Percentiles rank a stretch among this genome's conserved stretches.
Conservation (phyloP, 2,113 vertebrate genomes). For the Gymnorhina tibicen region DNA sequence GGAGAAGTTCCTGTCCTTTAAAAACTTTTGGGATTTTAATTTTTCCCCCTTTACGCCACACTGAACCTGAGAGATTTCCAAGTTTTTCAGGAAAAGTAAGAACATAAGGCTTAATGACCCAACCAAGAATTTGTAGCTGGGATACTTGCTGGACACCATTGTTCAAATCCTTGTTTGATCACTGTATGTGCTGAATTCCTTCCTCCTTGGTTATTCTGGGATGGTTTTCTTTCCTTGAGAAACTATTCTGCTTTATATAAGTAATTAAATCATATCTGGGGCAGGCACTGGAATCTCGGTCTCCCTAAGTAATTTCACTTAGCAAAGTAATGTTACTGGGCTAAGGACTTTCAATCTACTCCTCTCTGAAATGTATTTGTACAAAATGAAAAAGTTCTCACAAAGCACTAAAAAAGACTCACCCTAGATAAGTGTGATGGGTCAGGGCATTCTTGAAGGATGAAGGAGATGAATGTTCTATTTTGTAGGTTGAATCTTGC, state of each 20-base stretch:
- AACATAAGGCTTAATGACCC: background rate
- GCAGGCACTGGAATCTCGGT: background rate
- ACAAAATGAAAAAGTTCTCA: background rate
- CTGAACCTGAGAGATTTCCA: background rate
- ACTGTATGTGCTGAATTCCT: background rate
- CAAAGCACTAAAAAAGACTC: background rate
- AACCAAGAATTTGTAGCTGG: background rate
- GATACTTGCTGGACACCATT: background rate
- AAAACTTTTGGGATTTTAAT: background rate
- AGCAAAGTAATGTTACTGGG: slow-evolving; percentile 11
- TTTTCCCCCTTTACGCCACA: background rate
- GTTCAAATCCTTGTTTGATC: background rate
- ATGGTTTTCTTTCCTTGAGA: background rate
- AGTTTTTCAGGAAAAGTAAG: background rate
- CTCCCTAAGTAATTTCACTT: slow-evolving; percentile 24
- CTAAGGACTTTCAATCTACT: slow-evolving; percentile 6
- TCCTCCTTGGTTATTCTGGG: background rate
- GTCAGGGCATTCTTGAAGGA: background rate
- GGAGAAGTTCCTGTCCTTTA: background rate
- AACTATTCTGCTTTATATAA: background rate
- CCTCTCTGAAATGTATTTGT: background rate
- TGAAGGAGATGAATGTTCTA: background rate
- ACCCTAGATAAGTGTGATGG: background rate
- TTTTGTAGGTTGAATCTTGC: background rate
- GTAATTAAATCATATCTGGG: slow-evolving; percentile 36